These are phyloP conservation scores for Megalurothrips usitatus DNA, from an alignment of 2,888 invertebrate genomes.

Conservation along the genomic window DNA sequence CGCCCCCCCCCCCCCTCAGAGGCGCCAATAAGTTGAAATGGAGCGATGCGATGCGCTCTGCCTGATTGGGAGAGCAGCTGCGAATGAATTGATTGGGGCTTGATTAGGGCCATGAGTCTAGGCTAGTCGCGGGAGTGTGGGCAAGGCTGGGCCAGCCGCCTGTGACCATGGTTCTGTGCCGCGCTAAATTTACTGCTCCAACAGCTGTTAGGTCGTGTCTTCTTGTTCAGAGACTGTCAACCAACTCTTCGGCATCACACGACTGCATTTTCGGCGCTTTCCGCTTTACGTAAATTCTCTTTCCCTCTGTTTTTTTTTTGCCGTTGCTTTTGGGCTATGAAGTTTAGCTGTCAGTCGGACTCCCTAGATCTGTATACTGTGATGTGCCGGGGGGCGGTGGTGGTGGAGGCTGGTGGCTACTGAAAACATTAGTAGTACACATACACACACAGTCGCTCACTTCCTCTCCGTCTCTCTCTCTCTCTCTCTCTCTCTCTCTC, in stretches of 20 bases:
- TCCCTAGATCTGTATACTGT: background rate
- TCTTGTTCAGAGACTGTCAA: too few species aligned
- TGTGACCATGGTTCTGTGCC: too few species aligned
- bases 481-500: slow-evolving; percentile 34
- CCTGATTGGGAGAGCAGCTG: too few species aligned
- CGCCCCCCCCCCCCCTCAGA: too few species aligned
- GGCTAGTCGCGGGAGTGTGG: too few species aligned
- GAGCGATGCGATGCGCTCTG: too few species aligned
- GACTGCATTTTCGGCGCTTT: slow-evolving; percentile 27
- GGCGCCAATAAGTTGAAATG: too few species aligned
- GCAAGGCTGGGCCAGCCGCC: too few species aligned
- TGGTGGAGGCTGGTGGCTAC: background rate
- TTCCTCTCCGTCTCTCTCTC: slow-evolving; percentile 21
- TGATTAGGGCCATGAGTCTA: too few species aligned
- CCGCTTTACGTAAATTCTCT: background rate
- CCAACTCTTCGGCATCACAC: background rate
- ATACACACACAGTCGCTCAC: background rate
- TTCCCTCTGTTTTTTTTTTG: background rate
- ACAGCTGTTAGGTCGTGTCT: too few species aligned
- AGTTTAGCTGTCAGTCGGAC: background rate
- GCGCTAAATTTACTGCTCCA: too few species aligned
- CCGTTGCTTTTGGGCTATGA: background rate
- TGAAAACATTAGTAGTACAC: background rate
- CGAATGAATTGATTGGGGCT: too few species aligned
- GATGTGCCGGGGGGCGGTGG: background rate